A percentile compares a stretch with the other conserved stretches of the same genome.
phyloP scores from a whole-genome alignment of 1,140 invertebrate genomes.

The Camponotus pennsylvanicus region DNA sequence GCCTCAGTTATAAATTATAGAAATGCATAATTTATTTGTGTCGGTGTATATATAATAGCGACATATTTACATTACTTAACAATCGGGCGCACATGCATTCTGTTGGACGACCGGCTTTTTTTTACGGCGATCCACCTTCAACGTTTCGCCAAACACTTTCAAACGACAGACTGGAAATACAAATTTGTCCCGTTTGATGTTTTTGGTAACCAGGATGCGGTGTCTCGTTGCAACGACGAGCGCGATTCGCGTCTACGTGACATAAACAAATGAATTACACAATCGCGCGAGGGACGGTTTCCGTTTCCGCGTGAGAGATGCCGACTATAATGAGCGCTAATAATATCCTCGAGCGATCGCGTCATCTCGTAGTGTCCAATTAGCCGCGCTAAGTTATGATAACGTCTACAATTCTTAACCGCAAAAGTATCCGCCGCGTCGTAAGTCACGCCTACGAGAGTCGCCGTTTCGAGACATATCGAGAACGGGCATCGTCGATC shows the following conservation, averaged over 20 bases:
- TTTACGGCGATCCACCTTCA: neutral
- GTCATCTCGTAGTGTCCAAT: conserved; percentile 46
- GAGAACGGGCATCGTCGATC: conserved; percentile 29
- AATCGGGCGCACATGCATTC: neutral
- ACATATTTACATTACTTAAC: neutral
- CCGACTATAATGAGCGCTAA: conserved; percentile 35
- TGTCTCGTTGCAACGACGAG: neutral
- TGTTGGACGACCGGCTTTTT: neutral
- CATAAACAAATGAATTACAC: conserved; percentile 14
- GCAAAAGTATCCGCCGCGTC: conserved; percentile 36
- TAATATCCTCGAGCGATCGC: conserved; percentile 21
- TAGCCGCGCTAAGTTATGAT: conserved; percentile 58
- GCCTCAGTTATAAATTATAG: neutral
- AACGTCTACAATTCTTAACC: conserved; percentile 22
- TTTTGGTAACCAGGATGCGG: neutral
- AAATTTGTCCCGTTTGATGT: neutral
- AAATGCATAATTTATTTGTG: conserved; percentile 43
- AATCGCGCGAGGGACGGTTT: neutral
- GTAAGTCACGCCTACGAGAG: conserved; percentile 53
- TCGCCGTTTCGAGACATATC: conserved; percentile 5
- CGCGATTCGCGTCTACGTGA: neutral
- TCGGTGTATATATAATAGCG: neutral
- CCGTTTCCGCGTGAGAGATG: conserved; percentile 12
- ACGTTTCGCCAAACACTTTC: neutral
- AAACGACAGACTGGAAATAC: neutral